A percentile compares a stretch with the other conserved stretches of the same genome.
Conservation (phyloP, 2,888 invertebrate genomes). For the Drosophila siamana region DNA sequence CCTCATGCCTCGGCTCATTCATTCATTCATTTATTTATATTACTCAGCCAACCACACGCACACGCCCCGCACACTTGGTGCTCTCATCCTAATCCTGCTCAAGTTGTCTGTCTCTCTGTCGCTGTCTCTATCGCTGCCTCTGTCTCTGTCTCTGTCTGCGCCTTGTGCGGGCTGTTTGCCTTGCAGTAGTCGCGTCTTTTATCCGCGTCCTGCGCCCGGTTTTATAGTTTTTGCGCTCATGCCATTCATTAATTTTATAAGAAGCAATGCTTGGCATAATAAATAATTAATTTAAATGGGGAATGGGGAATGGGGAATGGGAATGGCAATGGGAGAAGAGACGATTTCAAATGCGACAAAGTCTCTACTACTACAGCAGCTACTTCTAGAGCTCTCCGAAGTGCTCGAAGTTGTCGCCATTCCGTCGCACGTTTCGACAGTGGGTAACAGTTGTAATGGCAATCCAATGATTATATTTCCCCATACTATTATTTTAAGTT, state of each 20-base stretch:
- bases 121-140: background rate
- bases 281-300: slow-evolving; percentile 84
- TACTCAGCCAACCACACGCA: slow-evolving; percentile 73
- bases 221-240: slow-evolving; percentile 78
- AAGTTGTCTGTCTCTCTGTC: slow-evolving; percentile 26
- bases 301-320: slow-evolving; percentile 47
- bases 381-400: slow-evolving; percentile 18
- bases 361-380: slow-evolving; percentile 18
- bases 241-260: slow-evolving; percentile 84
- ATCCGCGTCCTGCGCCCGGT: slow-evolving; percentile 54
- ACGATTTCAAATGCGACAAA: slow-evolving; percentile 23
- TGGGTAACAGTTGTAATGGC: slow-evolving; percentile 34
- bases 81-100: slow-evolving; percentile 28
- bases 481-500: background rate
- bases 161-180: slow-evolving; percentile 9
- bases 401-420: slow-evolving; percentile 48
- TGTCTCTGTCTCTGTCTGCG: slow-evolving; percentile 10
- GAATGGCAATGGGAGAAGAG: slow-evolving; percentile 7
- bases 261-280: slow-evolving; percentile 81
- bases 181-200: slow-evolving; percentile 45
- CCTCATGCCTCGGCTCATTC: slow-evolving; percentile 43
- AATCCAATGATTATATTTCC: slow-evolving; percentile 6
- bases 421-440: slow-evolving; percentile 47
- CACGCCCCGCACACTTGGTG: slow-evolving; percentile 34
- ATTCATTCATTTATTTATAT: slow-evolving; percentile 78